These are phyloP conservation scores for Engystomops pustulosus DNA, from an alignment of 2,113 vertebrate genomes.

Conservation along the genomic window DNA sequence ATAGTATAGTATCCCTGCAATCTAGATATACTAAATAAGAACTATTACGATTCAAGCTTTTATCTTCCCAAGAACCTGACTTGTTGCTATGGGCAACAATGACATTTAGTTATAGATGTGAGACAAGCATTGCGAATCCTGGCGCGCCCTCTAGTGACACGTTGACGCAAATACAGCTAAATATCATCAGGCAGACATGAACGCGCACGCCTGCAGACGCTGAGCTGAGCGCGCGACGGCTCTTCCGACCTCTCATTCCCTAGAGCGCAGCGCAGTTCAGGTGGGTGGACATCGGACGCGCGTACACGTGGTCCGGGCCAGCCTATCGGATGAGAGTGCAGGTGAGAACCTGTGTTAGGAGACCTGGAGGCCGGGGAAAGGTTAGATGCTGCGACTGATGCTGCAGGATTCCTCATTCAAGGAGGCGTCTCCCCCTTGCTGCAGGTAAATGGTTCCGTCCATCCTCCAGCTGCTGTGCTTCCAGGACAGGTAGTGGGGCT, in stretches of 20 bases:
- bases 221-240: not conserved
- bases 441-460: constrained; percentile 34
- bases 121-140: not conserved
- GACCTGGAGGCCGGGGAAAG: not conserved
- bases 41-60: too few species aligned
- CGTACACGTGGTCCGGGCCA: rapidly evolving
- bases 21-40: too few species aligned
- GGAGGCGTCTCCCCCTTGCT: not conserved
- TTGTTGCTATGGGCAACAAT: not conserved
- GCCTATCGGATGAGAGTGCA: not conserved
- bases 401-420: not conserved
- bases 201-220: constrained; percentile 1
- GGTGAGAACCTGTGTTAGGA: not conserved
- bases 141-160: not conserved
- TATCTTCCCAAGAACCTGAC: not conserved
- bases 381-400: not conserved
- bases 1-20: too few species aligned
- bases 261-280: not conserved
- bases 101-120: too few species aligned
- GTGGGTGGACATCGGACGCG: constrained; percentile 12
- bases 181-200: not conserved
- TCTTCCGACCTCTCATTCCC: not conserved
- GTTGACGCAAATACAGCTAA: not conserved
- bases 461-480: not conserved
- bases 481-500: not conserved